These are phyloP conservation scores for Sipha flava DNA, from an alignment of 1,140 invertebrate genomes.

Conservation along the genomic window DNA sequence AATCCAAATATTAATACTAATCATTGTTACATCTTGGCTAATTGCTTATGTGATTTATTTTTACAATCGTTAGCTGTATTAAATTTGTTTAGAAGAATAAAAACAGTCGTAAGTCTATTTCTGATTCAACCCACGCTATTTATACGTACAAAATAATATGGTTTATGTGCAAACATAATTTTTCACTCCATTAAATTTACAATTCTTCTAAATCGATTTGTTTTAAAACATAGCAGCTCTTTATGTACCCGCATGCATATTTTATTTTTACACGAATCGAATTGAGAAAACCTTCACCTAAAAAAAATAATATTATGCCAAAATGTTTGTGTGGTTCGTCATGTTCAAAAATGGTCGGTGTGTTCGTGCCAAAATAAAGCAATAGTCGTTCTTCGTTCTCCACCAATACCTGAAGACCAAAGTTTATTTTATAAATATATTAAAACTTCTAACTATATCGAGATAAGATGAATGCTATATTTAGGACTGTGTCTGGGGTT, in stretches of 20 bases:
- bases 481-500: neutral
- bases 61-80: neutral
- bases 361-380: neutral
- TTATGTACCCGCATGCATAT: too few species aligned
- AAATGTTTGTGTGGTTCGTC: neutral
- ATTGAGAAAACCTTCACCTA: neutral
- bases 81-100: neutral
- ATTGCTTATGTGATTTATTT: neutral
- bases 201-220: neutral
- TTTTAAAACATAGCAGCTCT: neutral
- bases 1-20: neutral
- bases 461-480: neutral
- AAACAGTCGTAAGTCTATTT: neutral
- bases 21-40: neutral
- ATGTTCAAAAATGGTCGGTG: neutral
- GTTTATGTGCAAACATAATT: neutral
- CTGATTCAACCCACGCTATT: neutral
- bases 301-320: neutral
- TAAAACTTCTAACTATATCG: neutral
- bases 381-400: neutral
- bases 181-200: neutral
- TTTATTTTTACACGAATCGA: neutral
- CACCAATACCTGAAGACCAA: neutral
- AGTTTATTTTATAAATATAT: neutral
- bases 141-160: neutral